phyloP scores from a whole-genome alignment of 37 sponge, comb jelly and placozoan genomes.

The Ianthella basta region DNA sequence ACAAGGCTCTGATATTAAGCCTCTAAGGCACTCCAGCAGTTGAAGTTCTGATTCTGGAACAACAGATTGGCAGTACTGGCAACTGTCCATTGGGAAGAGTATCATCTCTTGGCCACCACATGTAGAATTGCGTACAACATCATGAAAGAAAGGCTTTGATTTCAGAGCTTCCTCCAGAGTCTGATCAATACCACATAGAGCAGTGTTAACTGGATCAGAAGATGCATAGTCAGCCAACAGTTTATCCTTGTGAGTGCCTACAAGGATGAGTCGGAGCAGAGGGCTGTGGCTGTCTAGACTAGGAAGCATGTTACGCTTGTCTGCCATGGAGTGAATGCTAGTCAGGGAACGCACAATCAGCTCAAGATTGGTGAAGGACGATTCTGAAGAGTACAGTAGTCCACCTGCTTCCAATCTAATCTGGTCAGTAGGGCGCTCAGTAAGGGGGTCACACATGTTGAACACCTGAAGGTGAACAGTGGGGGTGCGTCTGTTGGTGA shows the following conservation, averaged over 20 bases:
- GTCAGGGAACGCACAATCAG: neutral
- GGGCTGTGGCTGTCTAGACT: neutral
- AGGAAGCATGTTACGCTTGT: neutral
- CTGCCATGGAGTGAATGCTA: slow-evolving; percentile 11
- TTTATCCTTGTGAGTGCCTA: slow-evolving; percentile 19
- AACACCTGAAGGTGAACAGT: slow-evolving; percentile 25
- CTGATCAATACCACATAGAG: neutral
- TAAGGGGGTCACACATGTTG: slow-evolving; percentile 10
- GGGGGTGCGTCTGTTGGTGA: neutral
- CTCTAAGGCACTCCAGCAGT: slow-evolving; percentile 1
- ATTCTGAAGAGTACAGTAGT: no score
- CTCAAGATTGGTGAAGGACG: neutral
- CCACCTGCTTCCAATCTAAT: neutral
- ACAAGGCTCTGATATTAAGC: neutral
- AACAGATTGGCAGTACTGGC: neutral
- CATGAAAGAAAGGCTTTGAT: neutral
- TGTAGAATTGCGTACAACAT: neutral
- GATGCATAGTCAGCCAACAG: neutral
- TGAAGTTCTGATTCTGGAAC: neutral
- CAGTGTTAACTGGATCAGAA: no score
- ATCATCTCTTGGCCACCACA: neutral
- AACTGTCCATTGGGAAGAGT: slow-evolving; percentile 1
- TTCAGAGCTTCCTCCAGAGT: neutral
- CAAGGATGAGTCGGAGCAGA: neutral
- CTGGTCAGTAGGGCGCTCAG: neutral